phyloP scores from a whole-genome alignment of 2,888 invertebrate species.

The Meiosimyza decipiens region DNA sequence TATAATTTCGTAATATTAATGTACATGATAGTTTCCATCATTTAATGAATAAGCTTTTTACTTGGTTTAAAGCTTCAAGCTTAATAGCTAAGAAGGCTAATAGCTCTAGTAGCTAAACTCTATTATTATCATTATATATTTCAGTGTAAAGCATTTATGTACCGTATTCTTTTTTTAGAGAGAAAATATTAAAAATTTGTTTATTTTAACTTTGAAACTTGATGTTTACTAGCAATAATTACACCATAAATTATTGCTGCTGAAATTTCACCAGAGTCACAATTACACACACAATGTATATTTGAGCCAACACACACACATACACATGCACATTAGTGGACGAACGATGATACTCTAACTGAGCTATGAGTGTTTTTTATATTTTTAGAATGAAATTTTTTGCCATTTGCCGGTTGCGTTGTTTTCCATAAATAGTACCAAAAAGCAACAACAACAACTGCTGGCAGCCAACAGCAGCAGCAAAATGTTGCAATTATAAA shows the following conservation, averaged over 20 bases:
- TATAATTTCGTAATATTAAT: no score
- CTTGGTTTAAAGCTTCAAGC: no score
- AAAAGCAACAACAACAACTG: constrained; percentile 23
- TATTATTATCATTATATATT: no score
- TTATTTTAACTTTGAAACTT: constrained; percentile 24
- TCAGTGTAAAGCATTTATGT: constrained; percentile 20
- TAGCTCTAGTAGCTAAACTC: no score
- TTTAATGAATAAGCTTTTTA: no score
- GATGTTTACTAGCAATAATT: not conserved
- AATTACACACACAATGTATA: constrained; percentile 34
- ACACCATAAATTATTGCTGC: constrained; percentile 10
- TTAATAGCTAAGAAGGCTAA: no score
- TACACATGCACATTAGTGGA: constrained; percentile 14
- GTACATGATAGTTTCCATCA: no score
- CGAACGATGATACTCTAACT: constrained; percentile 17
- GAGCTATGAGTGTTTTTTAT: constrained; percentile 31
- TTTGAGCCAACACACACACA: constrained; percentile 23
- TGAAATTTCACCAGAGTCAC: constrained; percentile 11
- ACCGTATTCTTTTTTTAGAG: no score
- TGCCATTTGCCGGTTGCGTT: constrained; percentile 29
- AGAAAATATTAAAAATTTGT: constrained; percentile 18
- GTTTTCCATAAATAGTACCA: constrained; percentile 61
- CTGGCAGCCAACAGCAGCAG: constrained; percentile 3
- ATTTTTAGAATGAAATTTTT: constrained; percentile 40
- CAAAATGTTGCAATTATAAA: constrained; percentile 14